Conservation (phyloP, 2,113 vertebrate genomes). For the Nannospalax galili region DNA sequence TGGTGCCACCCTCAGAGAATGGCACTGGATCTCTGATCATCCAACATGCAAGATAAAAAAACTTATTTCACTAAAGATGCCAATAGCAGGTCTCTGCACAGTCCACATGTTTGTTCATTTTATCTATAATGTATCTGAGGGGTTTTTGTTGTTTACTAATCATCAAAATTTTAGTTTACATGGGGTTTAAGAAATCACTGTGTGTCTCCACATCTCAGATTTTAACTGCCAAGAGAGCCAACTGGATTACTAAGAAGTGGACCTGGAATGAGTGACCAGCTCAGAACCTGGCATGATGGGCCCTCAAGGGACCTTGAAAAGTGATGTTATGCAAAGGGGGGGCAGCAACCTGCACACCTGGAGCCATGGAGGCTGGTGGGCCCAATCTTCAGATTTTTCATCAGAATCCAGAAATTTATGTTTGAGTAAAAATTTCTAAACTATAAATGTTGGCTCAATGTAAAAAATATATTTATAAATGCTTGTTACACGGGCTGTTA, state of each 20-base stretch:
- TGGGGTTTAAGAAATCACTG: neutral
- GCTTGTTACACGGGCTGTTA: neutral
- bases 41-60: neutral
- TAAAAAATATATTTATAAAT: neutral
- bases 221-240: neutral
- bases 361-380: too few relatives aligned
- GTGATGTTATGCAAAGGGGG: neutral
- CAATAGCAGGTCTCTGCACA: neutral
- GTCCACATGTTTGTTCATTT: neutral
- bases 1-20: neutral
- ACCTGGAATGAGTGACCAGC: neutral
- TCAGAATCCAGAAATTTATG: conserved; percentile 19
- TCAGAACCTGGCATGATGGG: neutral
- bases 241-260: neutral
- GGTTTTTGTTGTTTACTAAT: neutral
- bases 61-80: neutral
- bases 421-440: neutral
- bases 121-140: neutral
- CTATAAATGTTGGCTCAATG: conserved; percentile 20
- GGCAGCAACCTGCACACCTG: too few relatives aligned
- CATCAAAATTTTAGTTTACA: neutral
- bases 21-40: neutral
- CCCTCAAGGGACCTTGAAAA: neutral
- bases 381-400: neutral
- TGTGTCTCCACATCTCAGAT: neutral